Percentiles rank a stretch among this genome's conserved stretches.
Conservation (phyloP, 2,797 vertebrate genomes). For the Amazona finschi region DNA sequence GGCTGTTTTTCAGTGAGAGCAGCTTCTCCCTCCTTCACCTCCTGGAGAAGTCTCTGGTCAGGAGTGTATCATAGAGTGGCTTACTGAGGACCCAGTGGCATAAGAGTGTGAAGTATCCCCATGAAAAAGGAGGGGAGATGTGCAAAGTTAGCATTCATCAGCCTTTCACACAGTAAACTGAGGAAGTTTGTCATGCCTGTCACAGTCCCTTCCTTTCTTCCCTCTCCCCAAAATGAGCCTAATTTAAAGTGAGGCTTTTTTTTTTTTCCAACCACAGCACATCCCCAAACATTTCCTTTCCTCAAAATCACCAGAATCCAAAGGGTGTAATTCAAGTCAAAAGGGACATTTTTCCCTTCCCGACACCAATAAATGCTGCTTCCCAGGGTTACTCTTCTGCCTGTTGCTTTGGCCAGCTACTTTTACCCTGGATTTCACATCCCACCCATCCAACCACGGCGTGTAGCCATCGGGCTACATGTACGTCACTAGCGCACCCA, state of each 20-base stretch:
- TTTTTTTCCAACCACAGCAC: not conserved
- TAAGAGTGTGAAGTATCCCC: not conserved
- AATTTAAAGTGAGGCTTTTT: not conserved
- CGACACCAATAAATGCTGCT: not conserved
- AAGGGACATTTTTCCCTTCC: not conserved
- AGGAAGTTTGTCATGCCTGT: not conserved
- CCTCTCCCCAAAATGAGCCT: not conserved
- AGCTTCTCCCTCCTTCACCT: not conserved
- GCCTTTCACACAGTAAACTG: not conserved
- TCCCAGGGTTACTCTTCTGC: slow-evolving; percentile 6
- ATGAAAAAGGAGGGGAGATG: not conserved
- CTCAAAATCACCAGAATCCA: not conserved
- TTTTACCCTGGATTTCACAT: not conserved
- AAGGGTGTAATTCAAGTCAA: not conserved
- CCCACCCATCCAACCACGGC: accelerated
- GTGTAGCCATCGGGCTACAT: accelerated
- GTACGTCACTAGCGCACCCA: not conserved
- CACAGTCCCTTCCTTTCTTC: not conserved
- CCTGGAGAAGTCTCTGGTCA: not conserved
- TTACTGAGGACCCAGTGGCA: not conserved
- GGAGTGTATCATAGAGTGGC: not conserved
- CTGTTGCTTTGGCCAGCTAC: not conserved
- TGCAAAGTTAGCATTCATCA: not conserved
- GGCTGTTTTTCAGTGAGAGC: not conserved
- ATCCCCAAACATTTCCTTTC: slow-evolving; percentile 25